phyloP scores from a whole-genome alignment of 2,797 vertebrate species.

The Chrysocyon brachyurus region DNA sequence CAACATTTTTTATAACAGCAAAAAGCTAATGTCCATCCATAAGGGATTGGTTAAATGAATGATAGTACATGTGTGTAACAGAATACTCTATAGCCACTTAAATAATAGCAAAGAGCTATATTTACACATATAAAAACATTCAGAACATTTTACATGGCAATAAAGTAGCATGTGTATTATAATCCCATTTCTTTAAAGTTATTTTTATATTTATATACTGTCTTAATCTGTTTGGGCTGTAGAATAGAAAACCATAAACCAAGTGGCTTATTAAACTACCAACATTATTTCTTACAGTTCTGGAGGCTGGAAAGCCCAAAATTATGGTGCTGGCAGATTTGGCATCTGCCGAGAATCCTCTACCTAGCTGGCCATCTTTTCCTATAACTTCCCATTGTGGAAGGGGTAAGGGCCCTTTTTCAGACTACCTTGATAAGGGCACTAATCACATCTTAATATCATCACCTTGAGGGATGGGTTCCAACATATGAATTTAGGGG shows the following conservation, averaged over 20 bases:
- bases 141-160: constrained; percentile 48
- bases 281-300: not conserved
- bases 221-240: not conserved
- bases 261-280: not conserved
- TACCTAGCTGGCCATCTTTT: not conserved
- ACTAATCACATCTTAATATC: not conserved
- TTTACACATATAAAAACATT: constrained; percentile 29
- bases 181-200: constrained; percentile 60
- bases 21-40: not conserved
- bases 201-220: constrained; percentile 35
- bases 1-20: constrained; percentile 5
- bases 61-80: not conserved
- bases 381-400: not conserved
- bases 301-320: not conserved
- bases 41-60: constrained; percentile 53
- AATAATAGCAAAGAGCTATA: constrained; percentile 28
- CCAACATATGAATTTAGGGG: not conserved
- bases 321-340: too few species aligned
- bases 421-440: not conserved
- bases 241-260: not conserved
- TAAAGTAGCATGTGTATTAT: constrained; percentile 61
- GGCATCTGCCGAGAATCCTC: too few species aligned
- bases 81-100: constrained; percentile 10
- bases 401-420: not conserved
- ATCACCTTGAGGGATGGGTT: not conserved